phyloP scores from a whole-genome alignment of 2,113 vertebrate species.

The Syngnathoides biaculeatus region DNA sequence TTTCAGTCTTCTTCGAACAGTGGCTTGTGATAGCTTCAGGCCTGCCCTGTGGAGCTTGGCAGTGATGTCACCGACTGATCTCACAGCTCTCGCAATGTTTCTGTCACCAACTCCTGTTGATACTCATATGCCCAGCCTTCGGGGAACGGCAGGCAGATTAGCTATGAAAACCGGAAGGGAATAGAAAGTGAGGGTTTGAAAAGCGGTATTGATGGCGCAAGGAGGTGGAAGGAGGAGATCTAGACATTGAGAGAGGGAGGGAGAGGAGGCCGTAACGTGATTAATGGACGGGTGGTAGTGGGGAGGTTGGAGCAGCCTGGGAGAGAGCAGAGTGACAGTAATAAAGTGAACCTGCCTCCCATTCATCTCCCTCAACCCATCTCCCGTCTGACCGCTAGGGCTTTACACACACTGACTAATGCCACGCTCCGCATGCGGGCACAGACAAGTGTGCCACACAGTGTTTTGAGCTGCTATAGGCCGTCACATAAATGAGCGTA shows the following conservation, averaged over 20 bases:
- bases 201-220: constrained; percentile 40
- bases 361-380: constrained; percentile 98
- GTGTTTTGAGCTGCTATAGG: constrained; percentile 34
- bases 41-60: too few species aligned
- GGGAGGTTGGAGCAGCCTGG: constrained; percentile 94
- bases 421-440: constrained; percentile 94
- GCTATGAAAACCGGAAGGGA: neutral
- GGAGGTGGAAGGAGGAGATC: constrained; percentile 59
- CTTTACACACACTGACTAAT: constrained; percentile 92
- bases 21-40: too few species aligned
- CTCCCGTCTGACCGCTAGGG: constrained; percentile 82
- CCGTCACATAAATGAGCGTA: constrained; percentile 46
- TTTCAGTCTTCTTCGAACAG: too few species aligned
- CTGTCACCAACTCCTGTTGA: too few species aligned
- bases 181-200: constrained; percentile 25
- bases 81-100: too few species aligned
- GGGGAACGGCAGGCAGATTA: neutral
- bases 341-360: constrained; percentile 95
- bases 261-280: constrained; percentile 67
- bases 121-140: neutral
- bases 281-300: constrained; percentile 79
- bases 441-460: constrained; percentile 64
- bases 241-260: constrained; percentile 63
- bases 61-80: too few species aligned
- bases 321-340: constrained; percentile 98